A percentile compares a stretch with the other conserved stretches of the same genome.
Evolutionary conservation across 2,113 vertebrate species (phyloP).

Genomic region (Megaleporinus macrocephalus): DNA sequence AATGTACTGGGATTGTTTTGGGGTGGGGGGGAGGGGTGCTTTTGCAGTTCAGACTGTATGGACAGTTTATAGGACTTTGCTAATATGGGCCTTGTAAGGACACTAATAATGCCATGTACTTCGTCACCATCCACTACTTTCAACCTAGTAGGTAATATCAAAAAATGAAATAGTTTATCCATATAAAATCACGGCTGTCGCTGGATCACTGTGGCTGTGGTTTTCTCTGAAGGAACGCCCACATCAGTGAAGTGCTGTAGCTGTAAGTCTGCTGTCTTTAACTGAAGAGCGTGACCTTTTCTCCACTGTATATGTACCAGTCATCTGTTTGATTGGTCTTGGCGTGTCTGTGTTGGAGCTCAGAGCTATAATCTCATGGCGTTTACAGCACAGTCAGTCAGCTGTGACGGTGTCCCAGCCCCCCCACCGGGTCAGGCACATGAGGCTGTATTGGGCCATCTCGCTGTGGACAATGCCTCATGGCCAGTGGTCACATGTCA

Average conservation of each 20-base stretch:
- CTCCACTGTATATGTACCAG: conserved; percentile 13
- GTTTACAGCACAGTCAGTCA: conserved; percentile 38
- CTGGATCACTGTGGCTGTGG: background rate
- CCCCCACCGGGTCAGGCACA: background rate
- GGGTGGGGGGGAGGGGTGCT: too few species aligned
- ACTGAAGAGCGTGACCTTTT: conserved; percentile 39
- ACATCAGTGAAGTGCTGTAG: background rate
- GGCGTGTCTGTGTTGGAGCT: conserved; percentile 30
- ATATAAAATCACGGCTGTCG: background rate
- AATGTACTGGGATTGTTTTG: too few species aligned
- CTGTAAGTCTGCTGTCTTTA: conserved; percentile 20
- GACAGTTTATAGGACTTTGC: too few species aligned
- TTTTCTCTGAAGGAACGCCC: background rate
- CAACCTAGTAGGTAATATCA: too few species aligned
- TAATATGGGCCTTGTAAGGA: too few species aligned
- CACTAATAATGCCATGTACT: too few species aligned
- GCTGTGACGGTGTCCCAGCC: conserved; percentile 11
- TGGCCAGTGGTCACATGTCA: conserved; percentile 13
- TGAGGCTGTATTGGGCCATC: background rate
- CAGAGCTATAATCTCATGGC: conserved; percentile 46
- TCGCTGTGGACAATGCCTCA: conserved; percentile 6
- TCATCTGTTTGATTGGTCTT: conserved; percentile 38
- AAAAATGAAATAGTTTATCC: background rate
- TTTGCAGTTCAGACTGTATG: too few species aligned
- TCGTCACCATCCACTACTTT: too few species aligned